Evolutionary conservation across 2,797 vertebrate species (phyloP).

Genomic region (Anas georgica): DNA sequence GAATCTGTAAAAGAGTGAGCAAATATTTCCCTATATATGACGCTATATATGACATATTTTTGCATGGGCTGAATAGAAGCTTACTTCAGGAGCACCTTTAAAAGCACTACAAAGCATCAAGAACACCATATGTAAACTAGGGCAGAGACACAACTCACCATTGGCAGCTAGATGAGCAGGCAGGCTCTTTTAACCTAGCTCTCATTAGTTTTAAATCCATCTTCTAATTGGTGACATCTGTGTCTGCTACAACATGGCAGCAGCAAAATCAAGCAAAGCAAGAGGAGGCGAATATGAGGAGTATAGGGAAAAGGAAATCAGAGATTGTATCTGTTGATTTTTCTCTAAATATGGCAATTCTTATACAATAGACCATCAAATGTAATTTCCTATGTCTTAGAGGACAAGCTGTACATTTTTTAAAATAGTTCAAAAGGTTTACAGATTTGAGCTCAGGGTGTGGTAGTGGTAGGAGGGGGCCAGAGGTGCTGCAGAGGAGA

Average conservation of each 20-base stretch:
- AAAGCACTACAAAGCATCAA: neutral
- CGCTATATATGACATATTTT: neutral
- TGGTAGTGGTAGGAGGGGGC: conserved; percentile 54
- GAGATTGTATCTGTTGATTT: conserved; percentile 70
- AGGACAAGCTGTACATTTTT: conserved; percentile 66
- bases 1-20: neutral
- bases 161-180: neutral
- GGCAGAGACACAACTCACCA: neutral
- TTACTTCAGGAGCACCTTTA: neutral
- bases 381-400: conserved; percentile 66
- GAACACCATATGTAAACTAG: neutral
- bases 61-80: neutral
- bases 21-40: neutral
- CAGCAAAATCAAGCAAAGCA: neutral
- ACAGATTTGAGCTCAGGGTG: conserved; percentile 27
- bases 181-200: neutral
- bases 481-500: conserved; percentile 10
- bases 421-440: conserved; percentile 70
- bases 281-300: conserved; percentile 30
- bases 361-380: conserved; percentile 70
- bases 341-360: conserved; percentile 71
- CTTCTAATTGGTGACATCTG: neutral
- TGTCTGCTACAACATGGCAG: neutral
- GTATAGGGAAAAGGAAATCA: conserved; percentile 63
- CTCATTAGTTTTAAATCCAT: neutral